These are phyloP conservation scores for Hipposideros armiger DNA, from an alignment of 2,113 vertebrate genomes.

Conservation along the genomic window DNA sequence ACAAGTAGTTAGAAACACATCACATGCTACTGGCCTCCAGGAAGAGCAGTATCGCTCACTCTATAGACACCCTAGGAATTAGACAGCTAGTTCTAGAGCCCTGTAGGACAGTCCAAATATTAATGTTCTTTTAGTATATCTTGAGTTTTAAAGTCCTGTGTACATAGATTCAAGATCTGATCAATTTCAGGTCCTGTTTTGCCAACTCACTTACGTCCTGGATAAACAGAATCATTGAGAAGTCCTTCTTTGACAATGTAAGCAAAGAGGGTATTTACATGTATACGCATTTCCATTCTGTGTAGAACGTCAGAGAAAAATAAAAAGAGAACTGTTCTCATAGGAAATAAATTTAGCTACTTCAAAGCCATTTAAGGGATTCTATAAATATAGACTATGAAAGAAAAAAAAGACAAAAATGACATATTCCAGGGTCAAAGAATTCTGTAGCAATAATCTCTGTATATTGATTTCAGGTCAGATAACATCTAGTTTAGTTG, in stretches of 20 bases:
- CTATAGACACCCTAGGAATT: background rate
- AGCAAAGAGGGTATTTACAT: background rate
- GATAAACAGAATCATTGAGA: background rate
- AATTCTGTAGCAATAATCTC: background rate
- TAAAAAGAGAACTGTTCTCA: background rate
- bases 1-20: background rate
- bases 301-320: background rate
- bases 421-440: background rate
- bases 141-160: conserved; percentile 1
- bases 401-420: background rate
- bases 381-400: background rate
- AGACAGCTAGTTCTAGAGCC: background rate
- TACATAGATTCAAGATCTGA: background rate
- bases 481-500: background rate
- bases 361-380: background rate
- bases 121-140: background rate
- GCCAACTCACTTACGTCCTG: background rate
- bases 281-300: background rate
- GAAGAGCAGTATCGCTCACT: background rate
- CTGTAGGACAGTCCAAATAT: background rate
- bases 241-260: background rate
- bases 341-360: background rate
- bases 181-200: background rate
- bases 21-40: fast-evolving
- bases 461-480: background rate